Conservation (phyloP, 2,888 invertebrate species). For the Nipponacmea schrenckii region DNA sequence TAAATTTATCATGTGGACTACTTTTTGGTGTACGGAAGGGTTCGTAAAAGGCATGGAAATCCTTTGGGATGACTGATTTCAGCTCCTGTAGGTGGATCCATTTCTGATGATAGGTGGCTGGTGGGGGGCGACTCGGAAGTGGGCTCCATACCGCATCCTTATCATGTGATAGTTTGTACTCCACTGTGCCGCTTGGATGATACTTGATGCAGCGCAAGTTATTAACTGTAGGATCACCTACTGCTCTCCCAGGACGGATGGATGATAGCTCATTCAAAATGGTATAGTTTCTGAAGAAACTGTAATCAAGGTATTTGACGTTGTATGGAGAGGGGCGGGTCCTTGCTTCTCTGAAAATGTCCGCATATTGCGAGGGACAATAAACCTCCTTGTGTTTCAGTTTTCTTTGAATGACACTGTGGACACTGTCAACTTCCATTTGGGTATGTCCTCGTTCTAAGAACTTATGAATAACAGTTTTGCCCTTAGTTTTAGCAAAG, state of each 20-base stretch:
- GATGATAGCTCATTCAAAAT: constrained; percentile 15
- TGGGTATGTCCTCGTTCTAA: constrained; percentile 32
- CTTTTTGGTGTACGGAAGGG: too few relatives aligned
- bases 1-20: too few relatives aligned
- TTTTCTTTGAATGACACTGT: constrained; percentile 22
- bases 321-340: constrained; percentile 8
- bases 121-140: too few relatives aligned
- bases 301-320: constrained; percentile 26
- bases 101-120: too few relatives aligned
- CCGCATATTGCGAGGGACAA: neutral
- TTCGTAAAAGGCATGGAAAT: too few relatives aligned
- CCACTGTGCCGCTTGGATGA: constrained; percentile 12
- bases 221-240: constrained; percentile 23
- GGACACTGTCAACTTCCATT: constrained; percentile 32
- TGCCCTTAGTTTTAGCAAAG: constrained; percentile 14
- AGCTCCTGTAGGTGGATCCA: too few relatives aligned
- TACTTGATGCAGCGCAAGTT: constrained; percentile 23
- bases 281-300: constrained; percentile 23
- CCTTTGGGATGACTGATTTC: too few relatives aligned
- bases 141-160: too few relatives aligned
- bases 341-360: constrained; percentile 12
- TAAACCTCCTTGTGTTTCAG: constrained; percentile 21
- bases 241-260: constrained; percentile 24
- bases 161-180: too few relatives aligned
- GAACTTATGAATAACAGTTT: constrained; percentile 21